A percentile compares a stretch with the other conserved stretches of the same genome.
Evolutionary conservation across 2,888 invertebrate genomes (phyloP).

Genomic region (Leuctra nigra): DNA sequence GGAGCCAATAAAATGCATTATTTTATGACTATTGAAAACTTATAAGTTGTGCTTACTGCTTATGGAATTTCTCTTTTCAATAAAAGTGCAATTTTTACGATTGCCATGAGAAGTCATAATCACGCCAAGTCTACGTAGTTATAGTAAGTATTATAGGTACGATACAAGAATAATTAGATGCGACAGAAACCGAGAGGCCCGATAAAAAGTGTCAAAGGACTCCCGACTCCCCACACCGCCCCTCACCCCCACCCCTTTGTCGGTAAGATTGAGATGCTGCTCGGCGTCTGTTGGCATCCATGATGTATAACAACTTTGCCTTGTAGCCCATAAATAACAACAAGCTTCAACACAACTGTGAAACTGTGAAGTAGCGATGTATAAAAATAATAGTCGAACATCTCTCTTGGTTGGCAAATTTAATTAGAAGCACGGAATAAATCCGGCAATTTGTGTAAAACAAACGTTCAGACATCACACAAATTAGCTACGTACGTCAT

Average conservation of each 20-base stretch:
- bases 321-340: constrained; percentile 16
- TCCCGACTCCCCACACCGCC: constrained; percentile 5
- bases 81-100: too few species aligned
- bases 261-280: background rate
- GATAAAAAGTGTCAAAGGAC: constrained; percentile 15
- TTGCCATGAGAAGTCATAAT: too few species aligned
- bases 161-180: too few species aligned
- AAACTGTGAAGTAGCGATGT: constrained; percentile 2
- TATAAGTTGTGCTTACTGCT: too few species aligned
- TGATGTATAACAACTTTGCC: background rate
- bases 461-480: constrained; percentile 7
- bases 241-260: background rate
- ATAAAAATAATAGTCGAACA: constrained; percentile 16
- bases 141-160: too few species aligned
- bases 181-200: too few species aligned
- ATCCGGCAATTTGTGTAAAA: constrained; percentile 9
- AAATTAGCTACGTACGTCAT: background rate
- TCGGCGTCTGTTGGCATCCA: constrained; percentile 3
- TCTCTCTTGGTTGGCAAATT: constrained; percentile 12
- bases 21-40: too few species aligned
- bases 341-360: constrained; percentile 11
- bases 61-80: too few species aligned
- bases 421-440: constrained; percentile 8
- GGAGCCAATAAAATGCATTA: too few species aligned
- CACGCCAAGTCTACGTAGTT: too few species aligned